Conservation (phyloP, 2,888 invertebrate genomes). For the Neoitamus cyanurus region DNA sequence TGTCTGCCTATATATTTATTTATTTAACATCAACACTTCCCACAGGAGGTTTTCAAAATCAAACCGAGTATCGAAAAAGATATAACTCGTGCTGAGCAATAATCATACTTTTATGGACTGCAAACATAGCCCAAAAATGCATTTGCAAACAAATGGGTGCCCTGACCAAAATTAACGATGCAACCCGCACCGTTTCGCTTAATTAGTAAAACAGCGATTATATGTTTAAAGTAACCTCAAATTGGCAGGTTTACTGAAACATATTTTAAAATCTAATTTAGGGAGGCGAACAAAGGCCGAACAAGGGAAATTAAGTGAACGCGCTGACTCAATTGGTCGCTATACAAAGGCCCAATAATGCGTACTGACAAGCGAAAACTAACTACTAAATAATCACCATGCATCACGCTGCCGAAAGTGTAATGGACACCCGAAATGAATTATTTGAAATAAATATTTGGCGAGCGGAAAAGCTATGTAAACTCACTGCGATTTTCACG, state of each 20-base stretch:
- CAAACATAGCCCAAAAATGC: background rate
- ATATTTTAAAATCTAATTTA: background rate
- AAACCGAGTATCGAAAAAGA: background rate
- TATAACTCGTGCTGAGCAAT: background rate
- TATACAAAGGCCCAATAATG: background rate
- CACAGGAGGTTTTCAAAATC: no score
- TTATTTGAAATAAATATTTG: conserved; percentile 5
- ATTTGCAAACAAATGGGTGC: background rate
- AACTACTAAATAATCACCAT: background rate
- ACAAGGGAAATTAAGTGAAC: background rate
- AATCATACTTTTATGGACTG: background rate
- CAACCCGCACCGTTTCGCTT: background rate
- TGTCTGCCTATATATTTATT: no score
- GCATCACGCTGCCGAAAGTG: background rate
- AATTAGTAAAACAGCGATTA: background rate
- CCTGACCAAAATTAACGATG: background rate
- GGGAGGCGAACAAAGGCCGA: background rate
- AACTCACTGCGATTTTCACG: background rate
- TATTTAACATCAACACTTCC: no score
- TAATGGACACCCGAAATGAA: background rate
- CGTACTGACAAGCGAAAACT: background rate
- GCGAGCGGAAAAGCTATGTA: background rate
- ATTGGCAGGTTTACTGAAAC: background rate
- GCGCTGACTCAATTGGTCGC: background rate
- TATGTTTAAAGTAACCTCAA: background rate